Evolutionary conservation across 1,140 invertebrate genomes (phyloP).

Genomic region (Ceratitis capitata): DNA sequence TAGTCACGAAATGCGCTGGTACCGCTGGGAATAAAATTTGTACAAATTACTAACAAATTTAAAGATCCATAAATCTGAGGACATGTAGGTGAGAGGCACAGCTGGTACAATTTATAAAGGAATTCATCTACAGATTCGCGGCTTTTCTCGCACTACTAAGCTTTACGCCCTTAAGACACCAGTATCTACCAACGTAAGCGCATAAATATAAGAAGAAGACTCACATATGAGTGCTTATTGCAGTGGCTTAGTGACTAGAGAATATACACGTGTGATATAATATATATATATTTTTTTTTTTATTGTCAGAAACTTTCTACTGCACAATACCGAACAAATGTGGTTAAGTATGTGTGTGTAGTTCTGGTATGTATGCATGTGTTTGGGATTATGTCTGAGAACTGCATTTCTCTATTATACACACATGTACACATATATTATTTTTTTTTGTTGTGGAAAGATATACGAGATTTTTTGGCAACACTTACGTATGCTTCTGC

Average conservation of each 20-base stretch:
- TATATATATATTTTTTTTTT: too few relatives aligned
- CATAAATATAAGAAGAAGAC: neutral
- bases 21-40: neutral
- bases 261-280: too few relatives aligned
- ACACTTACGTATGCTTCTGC: neutral
- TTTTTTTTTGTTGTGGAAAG: neutral
- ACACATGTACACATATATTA: neutral
- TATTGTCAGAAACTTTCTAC: neutral
- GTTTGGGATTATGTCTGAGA: neutral
- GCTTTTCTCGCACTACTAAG: neutral
- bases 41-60: neutral
- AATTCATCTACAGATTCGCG: neutral
- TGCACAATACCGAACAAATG: neutral
- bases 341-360: neutral
- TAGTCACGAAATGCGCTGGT: neutral
- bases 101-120: neutral
- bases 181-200: neutral
- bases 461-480: conserved; percentile 14
- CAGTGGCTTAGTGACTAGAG: neutral
- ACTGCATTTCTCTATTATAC: neutral
- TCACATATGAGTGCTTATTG: neutral
- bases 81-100: neutral
- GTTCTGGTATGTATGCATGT: too few relatives aligned
- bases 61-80: neutral
- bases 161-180: neutral